Conservation (phyloP, 2,797 vertebrate genomes). For the Harpagifer antarcticus region DNA sequence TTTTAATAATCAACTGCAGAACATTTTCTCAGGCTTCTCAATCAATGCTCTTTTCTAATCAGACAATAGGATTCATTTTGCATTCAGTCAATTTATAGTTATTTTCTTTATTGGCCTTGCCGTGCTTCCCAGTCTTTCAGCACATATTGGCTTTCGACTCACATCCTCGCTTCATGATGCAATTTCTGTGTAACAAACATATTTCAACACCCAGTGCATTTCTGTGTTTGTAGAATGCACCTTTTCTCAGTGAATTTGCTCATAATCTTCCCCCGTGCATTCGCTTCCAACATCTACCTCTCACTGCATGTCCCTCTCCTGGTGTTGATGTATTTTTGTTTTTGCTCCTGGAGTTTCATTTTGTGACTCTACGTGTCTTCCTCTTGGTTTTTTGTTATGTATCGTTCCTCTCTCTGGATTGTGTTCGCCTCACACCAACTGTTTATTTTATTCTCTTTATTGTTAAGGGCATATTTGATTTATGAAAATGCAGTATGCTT, state of each 20-base stretch:
- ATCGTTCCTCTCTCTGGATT: background rate
- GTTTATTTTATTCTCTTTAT: constrained; percentile 19
- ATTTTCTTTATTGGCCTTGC: background rate
- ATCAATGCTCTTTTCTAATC: constrained; percentile 3
- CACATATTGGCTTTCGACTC: background rate
- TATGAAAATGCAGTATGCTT: background rate
- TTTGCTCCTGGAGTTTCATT: constrained; percentile 12
- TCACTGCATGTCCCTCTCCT: constrained; percentile 12
- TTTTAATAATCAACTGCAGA: background rate
- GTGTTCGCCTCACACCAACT: background rate
- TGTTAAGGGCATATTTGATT: background rate
- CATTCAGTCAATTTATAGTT: background rate
- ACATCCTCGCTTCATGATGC: constrained; percentile 32
- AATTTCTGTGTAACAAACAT: constrained; percentile 47
- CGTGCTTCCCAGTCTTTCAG: background rate
- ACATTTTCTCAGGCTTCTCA: background rate
- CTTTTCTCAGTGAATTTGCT: constrained; percentile 4
- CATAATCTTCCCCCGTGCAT: constrained; percentile 4
- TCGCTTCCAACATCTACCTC: constrained; percentile 33
- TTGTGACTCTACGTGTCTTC: constrained; percentile 15
- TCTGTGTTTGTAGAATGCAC: constrained; percentile 6
- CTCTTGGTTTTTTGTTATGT: background rate
- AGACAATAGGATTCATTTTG: background rate
- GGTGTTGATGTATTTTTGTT: constrained; percentile 33
- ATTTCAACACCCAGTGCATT: constrained; percentile 15